Evolutionary conservation across 2,797 vertebrate species (phyloP).

Genomic region (Salarias fasciatus): DNA sequence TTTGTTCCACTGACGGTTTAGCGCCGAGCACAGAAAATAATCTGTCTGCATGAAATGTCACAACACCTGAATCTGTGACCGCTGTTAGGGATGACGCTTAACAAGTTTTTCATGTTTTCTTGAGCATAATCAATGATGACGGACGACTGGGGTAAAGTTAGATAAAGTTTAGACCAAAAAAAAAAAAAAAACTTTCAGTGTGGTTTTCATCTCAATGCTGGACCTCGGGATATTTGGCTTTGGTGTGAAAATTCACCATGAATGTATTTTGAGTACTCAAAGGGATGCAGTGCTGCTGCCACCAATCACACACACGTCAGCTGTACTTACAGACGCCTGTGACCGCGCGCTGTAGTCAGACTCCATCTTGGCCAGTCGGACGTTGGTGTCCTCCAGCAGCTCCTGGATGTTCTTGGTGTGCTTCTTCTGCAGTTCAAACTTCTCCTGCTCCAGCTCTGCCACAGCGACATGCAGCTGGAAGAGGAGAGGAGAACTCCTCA

Average conservation of each 20-base stretch:
- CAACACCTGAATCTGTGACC: slow-evolving; percentile 20
- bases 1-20: slow-evolving; percentile 41
- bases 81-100: slow-evolving; percentile 17
- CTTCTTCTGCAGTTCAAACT: slow-evolving; percentile 89
- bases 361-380: slow-evolving; percentile 90
- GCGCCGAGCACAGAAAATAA: slow-evolving; percentile 16
- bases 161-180: too few species aligned
- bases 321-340: slow-evolving; percentile 85
- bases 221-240: too few species aligned
- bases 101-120: slow-evolving; percentile 3
- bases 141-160: background rate
- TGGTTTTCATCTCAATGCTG: too few species aligned
- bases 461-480: slow-evolving; percentile 75
- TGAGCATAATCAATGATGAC: slow-evolving; percentile 3
- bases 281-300: background rate
- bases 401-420: slow-evolving; percentile 92
- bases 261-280: too few species aligned
- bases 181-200: too few species aligned
- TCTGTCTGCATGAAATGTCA: slow-evolving; percentile 21
- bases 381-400: slow-evolving; percentile 90
- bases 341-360: slow-evolving; percentile 84
- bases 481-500: too few species aligned
- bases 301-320: background rate
- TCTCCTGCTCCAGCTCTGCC: slow-evolving; percentile 93
- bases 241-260: too few species aligned